phyloP scores from a whole-genome alignment of 2,888 invertebrate species.

The Oxycera nigricornis region DNA sequence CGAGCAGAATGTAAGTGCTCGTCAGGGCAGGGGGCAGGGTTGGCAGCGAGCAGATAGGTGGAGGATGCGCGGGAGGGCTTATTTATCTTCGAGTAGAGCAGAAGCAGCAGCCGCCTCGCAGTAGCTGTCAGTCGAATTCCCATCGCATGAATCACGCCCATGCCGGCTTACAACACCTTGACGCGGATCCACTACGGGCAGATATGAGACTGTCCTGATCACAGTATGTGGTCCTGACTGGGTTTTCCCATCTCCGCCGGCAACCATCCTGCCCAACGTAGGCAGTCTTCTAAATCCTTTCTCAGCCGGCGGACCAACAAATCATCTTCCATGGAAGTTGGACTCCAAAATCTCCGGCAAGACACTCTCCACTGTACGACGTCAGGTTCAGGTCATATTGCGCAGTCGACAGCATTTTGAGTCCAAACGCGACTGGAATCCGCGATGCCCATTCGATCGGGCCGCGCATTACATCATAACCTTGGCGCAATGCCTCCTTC shows the following conservation, averaged over 20 bases:
- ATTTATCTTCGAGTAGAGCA: slow-evolving; percentile 28
- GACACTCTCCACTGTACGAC: neutral
- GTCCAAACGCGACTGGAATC: slow-evolving; percentile 19
- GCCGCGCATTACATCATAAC: slow-evolving; percentile 34
- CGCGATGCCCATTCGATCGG: neutral
- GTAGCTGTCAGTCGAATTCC: slow-evolving; percentile 43
- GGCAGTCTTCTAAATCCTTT: too few species aligned
- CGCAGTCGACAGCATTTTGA: slow-evolving; percentile 30
- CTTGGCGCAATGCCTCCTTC: slow-evolving; percentile 34
- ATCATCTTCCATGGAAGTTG: neutral
- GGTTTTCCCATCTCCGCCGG: slow-evolving; percentile 50
- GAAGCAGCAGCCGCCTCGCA: neutral
- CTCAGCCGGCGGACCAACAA: slow-evolving; percentile 45
- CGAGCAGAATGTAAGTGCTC: neutral
- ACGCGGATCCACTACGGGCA: neutral
- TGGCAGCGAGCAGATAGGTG: neutral
- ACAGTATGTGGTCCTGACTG: slow-evolving; percentile 13
- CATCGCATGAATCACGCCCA: slow-evolving; percentile 52
- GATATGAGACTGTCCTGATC: neutral
- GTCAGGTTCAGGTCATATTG: slow-evolving; percentile 21
- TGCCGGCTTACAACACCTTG: slow-evolving; percentile 15
- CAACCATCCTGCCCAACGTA: too few species aligned
- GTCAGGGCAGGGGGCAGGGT: slow-evolving; percentile 6
- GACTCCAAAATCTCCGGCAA: neutral
- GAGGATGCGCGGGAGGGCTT: slow-evolving; percentile 22